phyloP scores from a whole-genome alignment of 2,113 vertebrate genomes.

The Heloderma charlesbogerti region DNA sequence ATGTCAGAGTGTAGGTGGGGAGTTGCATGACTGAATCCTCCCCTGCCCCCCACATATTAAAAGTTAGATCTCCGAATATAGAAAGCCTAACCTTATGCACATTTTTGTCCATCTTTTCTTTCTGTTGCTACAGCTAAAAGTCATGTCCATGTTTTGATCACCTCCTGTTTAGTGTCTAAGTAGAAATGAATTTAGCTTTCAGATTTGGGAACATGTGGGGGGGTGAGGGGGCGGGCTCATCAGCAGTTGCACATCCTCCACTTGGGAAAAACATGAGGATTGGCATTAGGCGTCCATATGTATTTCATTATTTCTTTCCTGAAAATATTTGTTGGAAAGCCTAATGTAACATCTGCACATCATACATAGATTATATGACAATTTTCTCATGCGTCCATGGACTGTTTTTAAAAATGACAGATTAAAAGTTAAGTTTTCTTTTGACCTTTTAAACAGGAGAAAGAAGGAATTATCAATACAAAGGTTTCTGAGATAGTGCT shows the following conservation, averaged over 20 bases:
- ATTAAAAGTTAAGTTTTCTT: neutral
- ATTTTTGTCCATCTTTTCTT: neutral
- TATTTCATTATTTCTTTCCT: constrained; percentile 37
- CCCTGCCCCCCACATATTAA: neutral
- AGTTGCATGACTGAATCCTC: too few species aligned
- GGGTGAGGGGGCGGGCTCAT: neutral
- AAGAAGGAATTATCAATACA: neutral
- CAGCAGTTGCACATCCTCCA: neutral
- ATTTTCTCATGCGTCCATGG: neutral
- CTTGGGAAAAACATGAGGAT: neutral
- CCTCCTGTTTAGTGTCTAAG: neutral
- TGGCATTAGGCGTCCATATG: constrained; percentile 26
- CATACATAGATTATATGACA: neutral
- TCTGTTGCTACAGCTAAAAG: neutral
- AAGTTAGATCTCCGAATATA: neutral
- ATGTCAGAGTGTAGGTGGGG: neutral
- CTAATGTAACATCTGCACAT: neutral
- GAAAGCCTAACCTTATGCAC: neutral
- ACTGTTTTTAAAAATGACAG: neutral
- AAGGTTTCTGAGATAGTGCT: neutral
- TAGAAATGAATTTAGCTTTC: neutral
- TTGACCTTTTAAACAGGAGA: neutral
- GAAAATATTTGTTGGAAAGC: constrained; percentile 53
- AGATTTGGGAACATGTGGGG: neutral
- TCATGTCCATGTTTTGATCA: neutral